phyloP scores from a whole-genome alignment of 1,140 invertebrate species.

The Calephelis virginiensis region DNA sequence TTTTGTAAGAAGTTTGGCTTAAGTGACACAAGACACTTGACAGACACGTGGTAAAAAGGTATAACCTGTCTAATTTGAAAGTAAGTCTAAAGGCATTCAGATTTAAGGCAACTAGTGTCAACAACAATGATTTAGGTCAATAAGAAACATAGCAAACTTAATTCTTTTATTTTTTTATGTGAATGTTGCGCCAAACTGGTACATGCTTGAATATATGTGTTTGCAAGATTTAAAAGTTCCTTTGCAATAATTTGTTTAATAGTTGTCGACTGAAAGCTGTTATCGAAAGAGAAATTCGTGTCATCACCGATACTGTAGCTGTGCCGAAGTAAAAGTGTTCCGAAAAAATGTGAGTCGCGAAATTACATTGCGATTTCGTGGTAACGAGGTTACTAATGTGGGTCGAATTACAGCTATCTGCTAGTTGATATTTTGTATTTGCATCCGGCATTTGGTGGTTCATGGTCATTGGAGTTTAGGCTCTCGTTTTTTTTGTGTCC shows the following conservation, averaged over 20 bases:
- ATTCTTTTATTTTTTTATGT: too few species aligned
- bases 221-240: neutral
- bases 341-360: slow-evolving; percentile 73
- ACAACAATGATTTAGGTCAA: too few species aligned
- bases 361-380: slow-evolving; percentile 77
- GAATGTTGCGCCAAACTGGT: too few species aligned
- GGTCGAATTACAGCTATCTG: slow-evolving; percentile 74
- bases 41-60: too few species aligned
- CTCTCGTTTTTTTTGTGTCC: slow-evolving; percentile 25
- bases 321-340: slow-evolving; percentile 76
- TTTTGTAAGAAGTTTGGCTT: too few species aligned
- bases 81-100: too few species aligned
- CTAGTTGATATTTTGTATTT: slow-evolving; percentile 59
- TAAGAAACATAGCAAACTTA: too few species aligned
- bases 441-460: slow-evolving; percentile 50
- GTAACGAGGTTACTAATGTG: slow-evolving; percentile 69
- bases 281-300: slow-evolving; percentile 76
- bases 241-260: neutral
- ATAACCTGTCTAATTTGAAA: too few species aligned
- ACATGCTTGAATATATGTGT: neutral
- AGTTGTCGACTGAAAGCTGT: slow-evolving; percentile 20
- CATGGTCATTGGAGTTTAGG: slow-evolving; percentile 51
- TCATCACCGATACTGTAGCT: slow-evolving; percentile 62
- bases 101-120: too few species aligned
- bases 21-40: too few species aligned